Base-by-base conservation (phyloP, 2,113 vertebrate genomes). In the Psittacara wagleri region DNA sequence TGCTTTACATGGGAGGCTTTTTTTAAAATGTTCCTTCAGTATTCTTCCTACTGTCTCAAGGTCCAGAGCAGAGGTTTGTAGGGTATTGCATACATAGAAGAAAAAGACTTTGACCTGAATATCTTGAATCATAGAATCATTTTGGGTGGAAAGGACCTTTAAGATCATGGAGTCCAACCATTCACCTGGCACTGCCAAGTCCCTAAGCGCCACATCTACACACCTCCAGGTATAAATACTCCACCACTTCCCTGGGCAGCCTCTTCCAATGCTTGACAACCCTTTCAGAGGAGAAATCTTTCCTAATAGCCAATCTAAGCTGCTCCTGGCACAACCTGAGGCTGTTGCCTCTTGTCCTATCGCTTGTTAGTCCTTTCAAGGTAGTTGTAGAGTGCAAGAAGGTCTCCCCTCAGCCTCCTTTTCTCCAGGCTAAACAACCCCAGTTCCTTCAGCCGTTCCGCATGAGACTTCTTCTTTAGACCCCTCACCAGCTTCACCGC, bases 401-500 rank as follows among this genome's bases (percentile, higher is more conserved):
- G 49, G 25, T 48, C 6, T 8, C 5, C 23, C 8, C 3, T 33
- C 4, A 76, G 7, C 23, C 6, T 66, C 19, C 37, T 64, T 54
- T 80, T n/a, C 63, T 85, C 11, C 44, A 70, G 22, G 10, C 17
- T 54, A 48, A 66, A 43, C 27, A 48, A 3, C 7, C 23, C 11
- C 29, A 66, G 24, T 18, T 75, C 39, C 37, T 59, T 86, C 24
- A 43, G 23, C 19, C 3, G 2, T 14, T 73, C 12, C 19, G 20
- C 10, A 31, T 6, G 19, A 41, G 10, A 7, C 4, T 29, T 43
- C 39, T 48, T 27, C 54, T 91, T 24, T 37, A 63, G 19, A 63
- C 12, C 7, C 18, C 74, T 83, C 44, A 23, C 29, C n/a, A 55
- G 27, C 9, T 54, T 59, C 0, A 0, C 23, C n/a, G 8, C 49